These are phyloP conservation scores for Acrobasis suavella DNA, from an alignment of 2,888 invertebrate species.

Conservation along the genomic window DNA sequence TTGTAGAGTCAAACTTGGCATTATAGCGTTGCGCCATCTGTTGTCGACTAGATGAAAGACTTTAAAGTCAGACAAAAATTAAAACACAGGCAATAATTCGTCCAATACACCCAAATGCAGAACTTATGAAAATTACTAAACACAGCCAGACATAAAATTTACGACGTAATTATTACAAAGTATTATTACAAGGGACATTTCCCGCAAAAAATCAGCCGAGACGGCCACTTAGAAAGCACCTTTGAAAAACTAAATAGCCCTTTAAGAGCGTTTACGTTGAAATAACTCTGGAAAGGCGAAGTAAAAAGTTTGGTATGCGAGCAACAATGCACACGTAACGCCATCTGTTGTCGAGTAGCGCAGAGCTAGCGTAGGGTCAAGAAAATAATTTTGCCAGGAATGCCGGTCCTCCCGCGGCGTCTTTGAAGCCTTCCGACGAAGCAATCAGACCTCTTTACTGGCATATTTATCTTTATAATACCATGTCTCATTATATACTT, in stretches of 20 bases:
- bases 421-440: conserved; percentile 80
- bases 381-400: conserved; percentile 70
- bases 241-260: conserved; percentile 79
- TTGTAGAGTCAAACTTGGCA: too few relatives aligned
- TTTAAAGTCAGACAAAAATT: conserved; percentile 19
- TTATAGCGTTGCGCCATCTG: conserved; percentile 48
- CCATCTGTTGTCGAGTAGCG: conserved; percentile 77
- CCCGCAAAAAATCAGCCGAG: conserved; percentile 58
- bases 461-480: conserved; percentile 82
- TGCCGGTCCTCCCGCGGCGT: conserved; percentile 67
- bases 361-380: conserved; percentile 65
- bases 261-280: conserved; percentile 75
- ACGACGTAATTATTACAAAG: conserved; percentile 69
- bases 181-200: conserved; percentile 72
- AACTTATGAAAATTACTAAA: conserved; percentile 64
- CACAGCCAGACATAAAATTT: conserved; percentile 63
- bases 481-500: conserved; percentile 78
- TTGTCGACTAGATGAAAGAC: conserved; percentile 37
- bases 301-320: conserved; percentile 64
- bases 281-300: conserved; percentile 64
- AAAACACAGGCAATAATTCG: conserved; percentile 4
- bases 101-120: conserved; percentile 46
- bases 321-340: conserved; percentile 71
- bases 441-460: conserved; percentile 80
- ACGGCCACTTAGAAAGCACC: conserved; percentile 74